A percentile compares a stretch with the other conserved stretches of the same genome.
Evolutionary conservation across 2,888 invertebrate genomes (phyloP).

Genomic region (Iphiclides podalirius): DNA sequence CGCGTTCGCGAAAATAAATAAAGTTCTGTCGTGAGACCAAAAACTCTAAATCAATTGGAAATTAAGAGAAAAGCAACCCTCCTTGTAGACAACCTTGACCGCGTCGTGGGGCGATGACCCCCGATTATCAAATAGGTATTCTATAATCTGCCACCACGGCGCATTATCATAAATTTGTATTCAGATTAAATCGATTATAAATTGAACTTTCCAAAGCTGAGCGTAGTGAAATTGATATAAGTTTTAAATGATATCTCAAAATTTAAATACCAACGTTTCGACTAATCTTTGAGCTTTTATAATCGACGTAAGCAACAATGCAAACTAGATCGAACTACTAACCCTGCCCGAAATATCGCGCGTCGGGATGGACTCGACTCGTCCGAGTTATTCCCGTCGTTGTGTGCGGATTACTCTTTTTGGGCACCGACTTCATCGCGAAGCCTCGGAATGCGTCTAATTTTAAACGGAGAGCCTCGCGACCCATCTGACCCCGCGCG

Average conservation of each 20-base stretch:
- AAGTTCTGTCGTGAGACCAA: too few species aligned
- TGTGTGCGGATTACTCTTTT: constrained; percentile 60
- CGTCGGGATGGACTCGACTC: constrained; percentile 57
- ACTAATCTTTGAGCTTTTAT: too few species aligned
- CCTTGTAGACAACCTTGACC: constrained; percentile 57
- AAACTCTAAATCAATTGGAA: too few species aligned
- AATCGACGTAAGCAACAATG: constrained; percentile 8
- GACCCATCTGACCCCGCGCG: constrained; percentile 77
- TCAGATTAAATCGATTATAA: not conserved
- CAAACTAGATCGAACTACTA: constrained; percentile 58
- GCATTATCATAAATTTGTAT: not conserved
- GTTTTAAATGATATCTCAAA: not conserved
- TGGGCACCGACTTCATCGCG: constrained; percentile 50
- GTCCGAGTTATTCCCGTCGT: constrained; percentile 64
- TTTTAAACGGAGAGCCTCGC: constrained; percentile 78
- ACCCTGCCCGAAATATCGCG: constrained; percentile 73
- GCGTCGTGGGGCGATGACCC: constrained; percentile 59
- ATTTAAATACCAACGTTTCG: too few species aligned
- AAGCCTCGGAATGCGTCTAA: constrained; percentile 78
- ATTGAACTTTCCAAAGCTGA: not conserved
- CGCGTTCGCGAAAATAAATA: too few species aligned
- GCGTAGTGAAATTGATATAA: not conserved
- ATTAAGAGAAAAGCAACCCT: too few species aligned
- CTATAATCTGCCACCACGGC: constrained; percentile 13
- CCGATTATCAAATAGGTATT: constrained; percentile 20